Percentiles rank a stretch among this genome's conserved stretches.
Evolutionary conservation across 2,113 vertebrate genomes (phyloP).

Genomic region (Rhegmatorhina hoffmannsi): DNA sequence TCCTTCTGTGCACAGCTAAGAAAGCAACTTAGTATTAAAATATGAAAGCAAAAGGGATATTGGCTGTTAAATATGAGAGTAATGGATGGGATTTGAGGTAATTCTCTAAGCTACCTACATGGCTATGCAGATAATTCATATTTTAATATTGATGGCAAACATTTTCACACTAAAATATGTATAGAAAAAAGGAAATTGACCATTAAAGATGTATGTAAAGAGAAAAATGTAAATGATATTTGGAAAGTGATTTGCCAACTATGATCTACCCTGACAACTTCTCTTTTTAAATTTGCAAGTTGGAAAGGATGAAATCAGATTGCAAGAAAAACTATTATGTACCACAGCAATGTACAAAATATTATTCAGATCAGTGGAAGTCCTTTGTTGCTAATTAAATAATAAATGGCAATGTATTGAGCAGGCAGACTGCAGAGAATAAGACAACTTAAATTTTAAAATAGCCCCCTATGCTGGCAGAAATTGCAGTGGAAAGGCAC

Average conservation of each 20-base stretch:
- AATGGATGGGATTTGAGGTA: constrained; percentile 40
- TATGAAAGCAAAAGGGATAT: constrained; percentile 9
- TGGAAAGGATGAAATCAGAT: constrained; percentile 39
- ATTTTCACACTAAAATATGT: constrained; percentile 64
- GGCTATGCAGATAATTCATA: constrained; percentile 20
- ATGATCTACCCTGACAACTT: constrained; percentile 41
- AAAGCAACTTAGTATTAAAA: constrained; percentile 40
- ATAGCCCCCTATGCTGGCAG: not conserved
- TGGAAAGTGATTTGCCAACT: constrained; percentile 29
- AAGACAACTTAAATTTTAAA: not conserved
- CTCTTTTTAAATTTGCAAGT: constrained; percentile 39
- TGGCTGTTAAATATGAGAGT: constrained; percentile 17
- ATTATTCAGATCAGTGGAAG: not conserved
- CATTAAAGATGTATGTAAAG: constrained; percentile 66
- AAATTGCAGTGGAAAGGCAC: not conserved
- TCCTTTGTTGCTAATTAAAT: constrained; percentile 23
- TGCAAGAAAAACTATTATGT: constrained; percentile 9
- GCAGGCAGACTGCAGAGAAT: not conserved
- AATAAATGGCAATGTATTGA: constrained; percentile 33
- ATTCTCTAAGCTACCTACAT: constrained; percentile 47
- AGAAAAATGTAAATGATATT: constrained; percentile 39
- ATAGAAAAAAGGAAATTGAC: constrained; percentile 46
- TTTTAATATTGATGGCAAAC: constrained; percentile 72
- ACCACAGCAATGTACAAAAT: not conserved
- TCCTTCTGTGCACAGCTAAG: not conserved